Evolutionary conservation across 2,113 vertebrate genomes (phyloP), one percentile per base, ranked within the genome.

Genomic region (Phrynosoma blainvillii): DNA sequence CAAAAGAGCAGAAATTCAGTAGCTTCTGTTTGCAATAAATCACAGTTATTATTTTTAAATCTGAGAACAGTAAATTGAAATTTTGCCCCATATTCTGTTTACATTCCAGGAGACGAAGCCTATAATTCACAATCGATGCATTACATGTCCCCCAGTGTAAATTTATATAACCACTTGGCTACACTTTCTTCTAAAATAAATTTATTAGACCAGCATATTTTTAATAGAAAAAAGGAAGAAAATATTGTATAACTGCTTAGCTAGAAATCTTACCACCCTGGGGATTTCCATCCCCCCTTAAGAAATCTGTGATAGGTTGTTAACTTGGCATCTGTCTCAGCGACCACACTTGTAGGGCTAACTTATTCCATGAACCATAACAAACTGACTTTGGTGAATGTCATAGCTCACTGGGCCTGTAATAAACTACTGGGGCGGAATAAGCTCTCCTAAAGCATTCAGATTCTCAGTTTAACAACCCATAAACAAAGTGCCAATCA

Each of bases 391-490:
- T 83, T 88, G 66, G 75, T 0, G 9, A n/a, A 6, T 70, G 86
- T 54, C 85, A 89, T 25, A 94, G 83, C 79, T 91, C 74, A 52
- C 66, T 66, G 91, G 84, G 84, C 77, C 85, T 32, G 40, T 1
- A 86, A 88, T 86, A 92, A 91, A 90, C 62, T 80, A 93, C 71
- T 74, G 30, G 71, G 9, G 23, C 71, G 87, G 89, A 92, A 90
- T 73, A 90, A 93, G 78, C 90, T 86, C 88, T 90, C 84, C 18
- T 89, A 94, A 94, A 92, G 80, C 75, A 81, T 86, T 84, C 84
- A 27, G 77, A 7, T 74, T 89, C 82, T 90, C 93, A 79, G 0
- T 79, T 84, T 89, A 88, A 79, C 25, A 75, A 13, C 36, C 52
- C 62, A 88, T 0, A 11, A 90, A 89, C 80, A 91, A 91, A 93